A percentile compares a stretch with the other conserved stretches of the same genome.
Evolutionary conservation across 92 coral and sea anemone genomes (phyloP).

Genomic region (Muricea muricata): DNA sequence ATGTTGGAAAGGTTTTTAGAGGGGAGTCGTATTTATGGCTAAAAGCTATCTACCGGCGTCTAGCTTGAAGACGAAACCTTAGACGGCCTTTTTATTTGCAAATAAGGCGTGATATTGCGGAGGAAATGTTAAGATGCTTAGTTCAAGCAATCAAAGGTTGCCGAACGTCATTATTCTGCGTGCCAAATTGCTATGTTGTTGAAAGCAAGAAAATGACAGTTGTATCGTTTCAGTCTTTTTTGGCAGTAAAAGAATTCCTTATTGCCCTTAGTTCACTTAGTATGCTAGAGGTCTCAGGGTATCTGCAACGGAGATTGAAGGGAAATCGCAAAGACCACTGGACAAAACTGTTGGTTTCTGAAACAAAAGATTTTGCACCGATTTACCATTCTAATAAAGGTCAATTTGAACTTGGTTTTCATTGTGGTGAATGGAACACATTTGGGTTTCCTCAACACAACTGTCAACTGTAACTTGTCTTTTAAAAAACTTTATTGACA

Average conservation of each 20-base stretch:
- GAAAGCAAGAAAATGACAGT: not conserved
- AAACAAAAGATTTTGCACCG: slow-evolving; percentile 28
- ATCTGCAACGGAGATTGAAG: not conserved
- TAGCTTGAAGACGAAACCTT: slow-evolving; percentile 9
- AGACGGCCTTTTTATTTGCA: not conserved
- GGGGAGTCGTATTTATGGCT: slow-evolving; percentile 1
- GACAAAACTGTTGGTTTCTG: not conserved
- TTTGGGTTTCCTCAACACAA: slow-evolving; percentile 19
- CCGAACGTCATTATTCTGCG: slow-evolving; percentile 7
- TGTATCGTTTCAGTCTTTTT: slow-evolving; percentile 10
- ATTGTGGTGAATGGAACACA: slow-evolving; percentile 21
- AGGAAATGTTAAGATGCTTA: not conserved
- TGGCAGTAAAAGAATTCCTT: slow-evolving; percentile 11
- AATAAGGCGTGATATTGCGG: slow-evolving; percentile 5
- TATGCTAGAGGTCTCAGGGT: not conserved
- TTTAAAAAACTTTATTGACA: not conserved
- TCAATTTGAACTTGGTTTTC: not conserved
- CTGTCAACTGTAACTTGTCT: not conserved
- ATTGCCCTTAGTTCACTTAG: not conserved
- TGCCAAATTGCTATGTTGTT: slow-evolving; percentile 7
- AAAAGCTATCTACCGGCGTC: slow-evolving; percentile 7
- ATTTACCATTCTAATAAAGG: slow-evolving; percentile 5
- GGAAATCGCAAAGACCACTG: not conserved
- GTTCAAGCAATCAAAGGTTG: not conserved
- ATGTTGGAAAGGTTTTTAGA: slow-evolving; percentile 8